phyloP scores from a whole-genome alignment of 2,888 invertebrate genomes.

The Allacma fusca region DNA sequence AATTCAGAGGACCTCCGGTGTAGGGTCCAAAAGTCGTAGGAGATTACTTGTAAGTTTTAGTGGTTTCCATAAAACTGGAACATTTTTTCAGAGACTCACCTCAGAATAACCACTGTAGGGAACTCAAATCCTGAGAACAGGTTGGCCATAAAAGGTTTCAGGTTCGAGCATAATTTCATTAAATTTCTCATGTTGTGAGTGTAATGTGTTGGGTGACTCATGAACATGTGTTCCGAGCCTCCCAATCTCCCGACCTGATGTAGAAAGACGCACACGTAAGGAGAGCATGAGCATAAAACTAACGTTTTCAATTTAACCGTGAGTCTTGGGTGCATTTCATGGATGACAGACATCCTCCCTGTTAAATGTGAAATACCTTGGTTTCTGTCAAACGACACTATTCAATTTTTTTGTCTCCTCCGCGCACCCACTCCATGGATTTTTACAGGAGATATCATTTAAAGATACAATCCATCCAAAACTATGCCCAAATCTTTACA shows the following conservation, averaged over 20 bases:
- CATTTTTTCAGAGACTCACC: background rate
- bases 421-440: slow-evolving; percentile 20
- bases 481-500: slow-evolving; percentile 1
- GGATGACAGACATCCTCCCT: slow-evolving; percentile 29
- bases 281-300: background rate
- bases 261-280: background rate
- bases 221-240: background rate
- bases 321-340: slow-evolving; percentile 18
- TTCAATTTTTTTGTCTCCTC: background rate
- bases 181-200: slow-evolving; percentile 2
- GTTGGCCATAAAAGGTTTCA: slow-evolving; percentile 1
- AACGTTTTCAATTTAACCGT: background rate
- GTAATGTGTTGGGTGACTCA: background rate
- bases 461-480: background rate
- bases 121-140: background rate
- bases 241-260: background rate
- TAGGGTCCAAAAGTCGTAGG: too few species aligned
- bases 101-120: too few species aligned
- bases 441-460: background rate
- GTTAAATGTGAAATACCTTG: slow-evolving; percentile 6
- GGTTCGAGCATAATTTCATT: background rate
- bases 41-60: background rate
- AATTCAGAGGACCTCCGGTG: too few species aligned
- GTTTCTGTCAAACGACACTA: slow-evolving; percentile 21
- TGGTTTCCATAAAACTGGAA: slow-evolving; percentile 5